A percentile compares a stretch with the other conserved stretches of the same genome.
Conservation (phyloP, 2,113 vertebrate genomes). For the Microtus pennsylvanicus region DNA sequence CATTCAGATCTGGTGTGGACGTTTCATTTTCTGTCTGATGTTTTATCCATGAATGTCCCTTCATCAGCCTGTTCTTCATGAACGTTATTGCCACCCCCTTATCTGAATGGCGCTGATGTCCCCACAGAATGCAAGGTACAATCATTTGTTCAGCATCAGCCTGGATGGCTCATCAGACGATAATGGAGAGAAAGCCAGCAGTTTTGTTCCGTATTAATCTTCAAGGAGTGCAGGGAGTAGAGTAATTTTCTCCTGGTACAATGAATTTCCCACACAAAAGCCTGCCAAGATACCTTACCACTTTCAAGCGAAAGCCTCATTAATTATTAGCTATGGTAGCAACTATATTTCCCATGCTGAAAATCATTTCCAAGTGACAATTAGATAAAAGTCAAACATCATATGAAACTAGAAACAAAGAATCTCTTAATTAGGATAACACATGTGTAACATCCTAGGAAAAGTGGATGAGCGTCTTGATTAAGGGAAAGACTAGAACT, state of each 20-base stretch:
- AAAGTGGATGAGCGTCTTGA: neutral
- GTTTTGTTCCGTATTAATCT: constrained; percentile 63
- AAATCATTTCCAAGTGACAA: constrained; percentile 58
- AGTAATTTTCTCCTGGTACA: constrained; percentile 45
- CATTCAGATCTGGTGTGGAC: neutral
- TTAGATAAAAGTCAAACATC: neutral
- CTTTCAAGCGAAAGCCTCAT: constrained; percentile 50
- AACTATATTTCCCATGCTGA: constrained; percentile 25
- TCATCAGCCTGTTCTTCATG: constrained; percentile 5
- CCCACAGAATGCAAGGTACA: constrained; percentile 24
- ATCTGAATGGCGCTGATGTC: neutral
- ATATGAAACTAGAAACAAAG: neutral
- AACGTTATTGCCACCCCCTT: constrained; percentile 5
- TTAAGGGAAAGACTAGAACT: neutral
- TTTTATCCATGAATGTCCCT: constrained; percentile 46
- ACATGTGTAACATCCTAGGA: neutral
- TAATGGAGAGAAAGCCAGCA: constrained; percentile 25
- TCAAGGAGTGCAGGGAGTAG: neutral
- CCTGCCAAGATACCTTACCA: constrained; percentile 43
- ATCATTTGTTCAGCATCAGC: constrained; percentile 21
- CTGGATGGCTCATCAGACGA: constrained; percentile 43
- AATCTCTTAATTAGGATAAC: constrained; percentile 13
- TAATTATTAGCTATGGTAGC: constrained; percentile 31
- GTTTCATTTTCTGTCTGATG: constrained; percentile 39
- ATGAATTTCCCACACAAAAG: constrained; percentile 25